Evolutionary conservation across 2,113 vertebrate genomes (phyloP), one percentile per base, ranked within the genome.

Genomic region (Vireo altiloquus): DNA sequence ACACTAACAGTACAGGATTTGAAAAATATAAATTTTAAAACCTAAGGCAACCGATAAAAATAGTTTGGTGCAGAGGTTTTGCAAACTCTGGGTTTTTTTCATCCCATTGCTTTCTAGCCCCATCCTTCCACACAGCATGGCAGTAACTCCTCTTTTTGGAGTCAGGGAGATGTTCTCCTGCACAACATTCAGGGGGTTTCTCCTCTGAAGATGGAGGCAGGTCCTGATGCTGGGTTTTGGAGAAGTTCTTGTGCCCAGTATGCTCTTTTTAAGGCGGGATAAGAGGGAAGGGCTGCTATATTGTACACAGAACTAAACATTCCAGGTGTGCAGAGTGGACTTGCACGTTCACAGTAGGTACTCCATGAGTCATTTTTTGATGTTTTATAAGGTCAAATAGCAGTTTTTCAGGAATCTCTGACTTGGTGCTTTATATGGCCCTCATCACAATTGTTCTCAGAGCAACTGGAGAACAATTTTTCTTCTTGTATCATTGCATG

Each of bases 171-270:
- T 13, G 2, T 23, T 80, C 19, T 87, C 35, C 60, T 33, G 54
- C 2, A 1, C 52, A 56, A 11, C 31, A 1, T 15, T 46, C 0
- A 1, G 68, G 53, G 1, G 2, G 11, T 69, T 71, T 60, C 40
- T 86, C 30, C 21, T 37, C 71, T 66, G 47, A 64, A 39, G 64
- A 11, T 21, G 30, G 49, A 47, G 75, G 28, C 47, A 54, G 33
- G 16, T 76, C 64, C 59, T 47, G 50, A 22, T 33, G 14, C 21
- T 64, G 60, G 60, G 10, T 60, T 81, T 63, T 60, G 65, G 8
- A 66, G 50, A 31, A 37, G 21, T 11, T 81, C 37, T 54, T 81
- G 39, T 92, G 68, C 71, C 52, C 63, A 54, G 20, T 27, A 1
- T 59, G 2, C 30, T 74, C 87, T 85, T 42, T 66, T 21, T 76